Conservation (phyloP, 2,888 invertebrate species). For the Darwinula stevensoni region DNA sequence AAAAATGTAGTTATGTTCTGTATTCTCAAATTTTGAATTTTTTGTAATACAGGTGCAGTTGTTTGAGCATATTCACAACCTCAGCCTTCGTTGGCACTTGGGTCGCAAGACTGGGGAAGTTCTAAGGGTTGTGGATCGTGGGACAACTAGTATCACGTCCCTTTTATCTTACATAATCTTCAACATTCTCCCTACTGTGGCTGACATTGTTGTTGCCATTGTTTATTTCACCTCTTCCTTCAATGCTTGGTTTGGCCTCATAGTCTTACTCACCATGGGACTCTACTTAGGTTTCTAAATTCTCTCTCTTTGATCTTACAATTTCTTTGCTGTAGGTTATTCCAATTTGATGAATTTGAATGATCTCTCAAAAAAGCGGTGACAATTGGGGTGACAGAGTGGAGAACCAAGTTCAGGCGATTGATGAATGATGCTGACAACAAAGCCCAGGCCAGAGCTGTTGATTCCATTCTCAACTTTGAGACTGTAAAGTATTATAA, state of each 20-base stretch:
- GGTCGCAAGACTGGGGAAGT: constrained; percentile 89
- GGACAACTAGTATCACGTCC: constrained; percentile 83
- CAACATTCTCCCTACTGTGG: constrained; percentile 67
- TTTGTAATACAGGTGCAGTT: constrained; percentile 30
- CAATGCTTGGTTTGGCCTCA: constrained; percentile 78
- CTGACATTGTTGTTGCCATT: constrained; percentile 72
- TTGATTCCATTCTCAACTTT: constrained; percentile 86
- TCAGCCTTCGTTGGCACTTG: constrained; percentile 84
- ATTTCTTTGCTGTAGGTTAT: background rate
- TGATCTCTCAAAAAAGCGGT: constrained; percentile 28
- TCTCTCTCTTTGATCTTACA: background rate
- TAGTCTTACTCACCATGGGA: constrained; percentile 74
- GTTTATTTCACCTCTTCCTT: constrained; percentile 59
- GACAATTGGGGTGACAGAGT: constrained; percentile 77
- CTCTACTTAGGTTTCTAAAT: constrained; percentile 65
- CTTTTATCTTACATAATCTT: constrained; percentile 61
- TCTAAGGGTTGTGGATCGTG: constrained; percentile 79
- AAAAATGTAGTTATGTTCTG: background rate
- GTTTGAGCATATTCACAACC: constrained; percentile 55
- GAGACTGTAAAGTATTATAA: constrained; percentile 97
- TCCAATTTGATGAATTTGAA: background rate
- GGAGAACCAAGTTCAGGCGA: constrained; percentile 82
- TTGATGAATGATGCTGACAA: constrained; percentile 86
- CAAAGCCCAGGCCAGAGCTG: constrained; percentile 60
- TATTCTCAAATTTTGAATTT: background rate